phyloP scores from a whole-genome alignment of 2,888 invertebrate species.

The Drosophila colorata region DNA sequence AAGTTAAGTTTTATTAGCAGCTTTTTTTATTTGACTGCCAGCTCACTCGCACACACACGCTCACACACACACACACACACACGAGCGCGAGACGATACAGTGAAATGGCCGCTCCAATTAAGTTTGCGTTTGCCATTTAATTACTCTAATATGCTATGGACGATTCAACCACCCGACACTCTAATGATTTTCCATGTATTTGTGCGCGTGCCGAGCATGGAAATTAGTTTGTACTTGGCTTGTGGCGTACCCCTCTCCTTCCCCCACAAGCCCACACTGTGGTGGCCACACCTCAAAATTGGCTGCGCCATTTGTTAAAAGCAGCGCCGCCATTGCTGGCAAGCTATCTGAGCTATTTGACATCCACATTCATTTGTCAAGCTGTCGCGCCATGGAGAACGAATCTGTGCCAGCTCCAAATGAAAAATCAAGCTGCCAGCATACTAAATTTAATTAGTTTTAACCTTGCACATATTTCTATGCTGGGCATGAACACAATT shows the following conservation, averaged over 20 bases:
- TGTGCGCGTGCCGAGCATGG: conserved; percentile 76
- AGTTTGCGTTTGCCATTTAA: conserved; percentile 82
- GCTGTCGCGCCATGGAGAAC: conserved; percentile 49
- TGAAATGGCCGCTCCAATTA: conserved; percentile 75
- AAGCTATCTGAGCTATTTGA: conserved; percentile 81
- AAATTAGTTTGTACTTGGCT: conserved; percentile 74
- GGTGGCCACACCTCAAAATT: conserved; percentile 73
- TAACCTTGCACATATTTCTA: conserved; percentile 60
- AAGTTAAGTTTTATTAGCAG: conserved; percentile 78
- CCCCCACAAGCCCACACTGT: conserved; percentile 18
- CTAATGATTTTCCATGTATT: conserved; percentile 57
- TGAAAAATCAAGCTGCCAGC: conserved; percentile 46
- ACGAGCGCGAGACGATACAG: conserved; percentile 13
- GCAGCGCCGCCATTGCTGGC: conserved; percentile 70
- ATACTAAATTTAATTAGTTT: conserved; percentile 69
- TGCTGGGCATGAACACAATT: conserved; percentile 27
- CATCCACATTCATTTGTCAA: conserved; percentile 81
- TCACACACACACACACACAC: conserved; percentile 16
- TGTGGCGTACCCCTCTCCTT: conserved; percentile 7
- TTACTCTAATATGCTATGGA: conserved; percentile 78
- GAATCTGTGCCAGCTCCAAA: conserved; percentile 68
- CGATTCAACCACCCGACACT: conserved; percentile 44
- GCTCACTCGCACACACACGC: conserved; percentile 34
- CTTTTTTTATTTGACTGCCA: conserved; percentile 74
- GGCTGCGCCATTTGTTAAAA: conserved; percentile 70